Conservation (phyloP, 2,113 vertebrate species). For the Orthonyx spaldingii region DNA sequence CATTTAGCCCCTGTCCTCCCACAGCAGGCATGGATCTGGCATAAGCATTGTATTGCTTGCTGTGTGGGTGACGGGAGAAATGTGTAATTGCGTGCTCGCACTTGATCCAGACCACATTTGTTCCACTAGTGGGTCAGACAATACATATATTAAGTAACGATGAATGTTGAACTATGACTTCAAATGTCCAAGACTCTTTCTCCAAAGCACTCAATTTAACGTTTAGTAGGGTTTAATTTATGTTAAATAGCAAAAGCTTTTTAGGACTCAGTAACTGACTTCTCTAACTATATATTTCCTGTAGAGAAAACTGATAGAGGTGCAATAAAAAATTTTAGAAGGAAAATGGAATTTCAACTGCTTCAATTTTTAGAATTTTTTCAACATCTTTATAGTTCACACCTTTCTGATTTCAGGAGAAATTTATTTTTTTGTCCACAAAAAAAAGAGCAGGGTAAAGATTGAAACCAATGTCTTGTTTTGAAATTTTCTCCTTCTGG, state of each 20-base stretch:
- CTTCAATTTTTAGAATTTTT: background rate
- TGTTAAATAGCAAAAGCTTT: background rate
- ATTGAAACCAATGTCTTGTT: background rate
- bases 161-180: background rate
- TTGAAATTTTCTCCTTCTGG: background rate
- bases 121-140: background rate
- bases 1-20: background rate
- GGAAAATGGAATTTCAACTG: background rate
- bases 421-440: background rate
- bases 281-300: background rate
- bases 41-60: background rate
- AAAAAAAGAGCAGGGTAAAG: background rate
- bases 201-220: background rate
- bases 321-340: background rate
- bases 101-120: constrained; percentile 4
- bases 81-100: background rate
- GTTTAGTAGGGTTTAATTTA: background rate
- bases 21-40: background rate
- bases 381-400: background rate
- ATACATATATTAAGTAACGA: background rate
- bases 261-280: background rate
- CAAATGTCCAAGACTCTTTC: background rate
- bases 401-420: background rate
- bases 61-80: background rate
- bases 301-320: background rate